Evolutionary conservation across 2,797 vertebrate species (phyloP).

Genomic region (Trachurus trachurus): DNA sequence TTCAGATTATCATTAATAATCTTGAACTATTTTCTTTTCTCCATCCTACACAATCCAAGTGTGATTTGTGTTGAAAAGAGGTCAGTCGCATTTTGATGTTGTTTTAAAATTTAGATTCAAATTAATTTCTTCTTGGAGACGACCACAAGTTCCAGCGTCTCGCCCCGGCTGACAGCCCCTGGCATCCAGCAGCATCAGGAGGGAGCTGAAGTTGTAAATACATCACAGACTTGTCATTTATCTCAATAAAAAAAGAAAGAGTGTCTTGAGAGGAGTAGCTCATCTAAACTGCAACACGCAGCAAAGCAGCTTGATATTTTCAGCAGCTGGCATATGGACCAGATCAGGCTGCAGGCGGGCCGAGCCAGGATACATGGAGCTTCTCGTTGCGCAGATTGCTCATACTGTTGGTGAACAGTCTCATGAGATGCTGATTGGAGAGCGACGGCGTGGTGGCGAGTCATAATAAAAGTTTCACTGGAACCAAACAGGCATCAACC

Average conservation of each 20-base stretch:
- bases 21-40: constrained; percentile 42
- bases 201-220: constrained; percentile 53
- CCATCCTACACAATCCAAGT: constrained; percentile 23
- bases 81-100: constrained; percentile 20
- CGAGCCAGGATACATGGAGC: constrained; percentile 59
- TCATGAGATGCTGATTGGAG: constrained; percentile 41
- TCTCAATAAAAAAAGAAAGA: constrained; percentile 65
- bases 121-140: constrained; percentile 45
- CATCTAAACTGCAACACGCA: constrained; percentile 50
- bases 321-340: constrained; percentile 68
- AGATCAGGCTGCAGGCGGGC: constrained; percentile 55
- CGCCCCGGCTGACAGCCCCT: constrained; percentile 22
- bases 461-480: constrained; percentile 45
- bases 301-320: constrained; percentile 52
- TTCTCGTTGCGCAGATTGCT: constrained; percentile 22
- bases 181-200: constrained; percentile 37
- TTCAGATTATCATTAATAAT: constrained; percentile 6
- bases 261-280: constrained; percentile 67
- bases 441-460: constrained; percentile 17
- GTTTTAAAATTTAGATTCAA: constrained; percentile 27
- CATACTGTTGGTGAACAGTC: too few relatives aligned
- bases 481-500: constrained; percentile 36
- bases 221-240: constrained; percentile 63
- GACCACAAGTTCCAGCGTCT: constrained; percentile 28
- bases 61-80: constrained; percentile 43